Base-by-base conservation (phyloP, 2,888 invertebrate genomes). In the Rhingia rostrata region DNA sequence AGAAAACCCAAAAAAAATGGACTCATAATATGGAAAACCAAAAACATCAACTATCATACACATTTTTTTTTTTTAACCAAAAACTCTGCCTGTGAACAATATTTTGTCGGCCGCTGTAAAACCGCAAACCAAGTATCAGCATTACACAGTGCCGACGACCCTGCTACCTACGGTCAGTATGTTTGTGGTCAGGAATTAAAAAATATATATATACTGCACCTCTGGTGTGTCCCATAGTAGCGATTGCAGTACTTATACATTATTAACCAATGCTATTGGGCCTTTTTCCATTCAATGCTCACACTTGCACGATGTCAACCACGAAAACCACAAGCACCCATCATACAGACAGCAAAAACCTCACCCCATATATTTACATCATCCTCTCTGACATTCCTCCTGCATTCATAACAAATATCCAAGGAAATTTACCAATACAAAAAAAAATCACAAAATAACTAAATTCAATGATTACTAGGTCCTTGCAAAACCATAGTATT, bases 391-490 rank as follows among this genome's bases (percentile, higher is more conserved):
- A n/a, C 22, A n/a, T 14, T 22, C 22, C 22, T 2, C 22, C 22
- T 2, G 22, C 22, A 22, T 22, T 22, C 22, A 22, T 22, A 22
- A 12, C 49, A 77, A 35, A 35, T 33, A 70, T 54, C 54, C 67
- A 47, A 41, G 58, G 60, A 69, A 37, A 43, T 53, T 53, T 51
- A 63, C 63, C 33, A 63, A 63, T 54, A 58, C 14, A 73, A 58
- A 45, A 67, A 54, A 70, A 41, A 30, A 33, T 0, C 7, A 49
- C 47, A 14, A 64, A 10, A 41, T 6, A 9, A 9, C 49, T 45
- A 60, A 82, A 77, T 61, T 61, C 72, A 82, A 67, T 67, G 63
- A 73, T 78, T 73, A 72, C 56, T 56, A 22, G 45, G 30, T 43
- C 60, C 22, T 54, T 69, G 49, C 56, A 45, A 78, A 67, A 67